Percentiles rank a stretch among this genome's conserved stretches.
These are phyloP conservation scores for Lagopus leucura DNA, from an alignment of 2,113 vertebrate species.

Conservation along the genomic window DNA sequence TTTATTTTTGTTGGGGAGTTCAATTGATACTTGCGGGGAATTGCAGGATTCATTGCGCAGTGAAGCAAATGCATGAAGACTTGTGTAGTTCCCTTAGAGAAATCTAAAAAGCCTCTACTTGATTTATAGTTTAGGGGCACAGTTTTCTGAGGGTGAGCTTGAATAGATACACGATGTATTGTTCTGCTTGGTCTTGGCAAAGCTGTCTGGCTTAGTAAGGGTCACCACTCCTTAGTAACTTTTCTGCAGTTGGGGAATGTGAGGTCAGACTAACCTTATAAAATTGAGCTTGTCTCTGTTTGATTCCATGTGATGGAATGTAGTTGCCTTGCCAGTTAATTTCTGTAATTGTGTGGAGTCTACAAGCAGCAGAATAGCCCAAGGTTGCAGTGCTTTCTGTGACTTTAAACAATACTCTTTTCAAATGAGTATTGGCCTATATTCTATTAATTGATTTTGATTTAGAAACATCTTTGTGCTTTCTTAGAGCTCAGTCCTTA, in stretches of 20 bases:
- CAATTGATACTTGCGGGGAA: background rate
- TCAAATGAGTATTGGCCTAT: background rate
- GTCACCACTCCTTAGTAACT: constrained; percentile 4
- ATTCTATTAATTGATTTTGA: constrained; percentile 26
- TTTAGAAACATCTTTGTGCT: constrained; percentile 20
- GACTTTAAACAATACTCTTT: constrained; percentile 11
- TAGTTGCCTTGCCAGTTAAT: constrained; percentile 31
- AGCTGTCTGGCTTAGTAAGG: background rate
- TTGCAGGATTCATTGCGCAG: background rate
- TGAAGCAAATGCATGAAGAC: background rate
- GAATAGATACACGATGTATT: background rate
- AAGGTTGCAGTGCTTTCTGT: background rate
- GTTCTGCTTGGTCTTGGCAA: background rate
- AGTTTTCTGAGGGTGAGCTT: background rate
- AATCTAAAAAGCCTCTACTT: background rate
- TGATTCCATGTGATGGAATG: constrained; percentile 8
- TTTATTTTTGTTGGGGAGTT: background rate
- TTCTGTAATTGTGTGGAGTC: background rate
- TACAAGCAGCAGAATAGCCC: background rate
- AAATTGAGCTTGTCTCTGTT: constrained; percentile 16
- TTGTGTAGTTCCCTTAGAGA: background rate
- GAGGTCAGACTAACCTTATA: background rate
- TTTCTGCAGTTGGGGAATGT: background rate
- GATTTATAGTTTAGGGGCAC: background rate
- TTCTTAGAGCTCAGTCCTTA: constrained; percentile 28